Conservation (phyloP, 2,797 vertebrate genomes). For the Enteromius mattozi region DNA sequence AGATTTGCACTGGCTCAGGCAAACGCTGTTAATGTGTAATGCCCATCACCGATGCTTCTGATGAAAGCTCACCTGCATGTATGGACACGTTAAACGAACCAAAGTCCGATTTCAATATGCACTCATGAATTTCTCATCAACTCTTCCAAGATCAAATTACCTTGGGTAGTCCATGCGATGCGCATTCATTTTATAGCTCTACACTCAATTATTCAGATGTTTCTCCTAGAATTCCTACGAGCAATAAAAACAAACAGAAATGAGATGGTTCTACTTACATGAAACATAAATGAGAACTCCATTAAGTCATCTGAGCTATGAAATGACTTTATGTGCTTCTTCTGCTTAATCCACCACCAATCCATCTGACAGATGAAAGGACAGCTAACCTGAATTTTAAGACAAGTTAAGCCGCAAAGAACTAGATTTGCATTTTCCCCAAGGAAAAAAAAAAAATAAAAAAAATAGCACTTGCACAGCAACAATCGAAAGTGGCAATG, state of each 20-base stretch:
- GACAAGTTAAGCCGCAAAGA: slow-evolving; percentile 21
- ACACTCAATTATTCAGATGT: neutral
- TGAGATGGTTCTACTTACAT: neutral
- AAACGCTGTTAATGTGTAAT: neutral
- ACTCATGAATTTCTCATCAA: neutral
- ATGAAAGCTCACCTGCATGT: neutral
- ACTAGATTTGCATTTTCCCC: slow-evolving; percentile 14
- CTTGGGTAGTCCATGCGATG: neutral
- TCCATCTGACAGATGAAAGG: slow-evolving; percentile 23
- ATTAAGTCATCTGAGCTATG: slow-evolving; percentile 1
- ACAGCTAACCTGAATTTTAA: slow-evolving; percentile 26
- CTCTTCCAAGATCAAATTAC: neutral
- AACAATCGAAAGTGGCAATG: neutral
- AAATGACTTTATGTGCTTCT: slow-evolving; percentile 22
- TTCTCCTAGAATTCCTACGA: neutral
- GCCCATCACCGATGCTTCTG: neutral
- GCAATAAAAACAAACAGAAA: slow-evolving; percentile 25
- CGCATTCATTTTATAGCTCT: slow-evolving; percentile 4
- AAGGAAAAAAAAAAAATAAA: neutral
- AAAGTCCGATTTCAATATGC: neutral
- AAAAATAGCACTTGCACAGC: neutral
- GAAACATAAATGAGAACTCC: slow-evolving; percentile 12
- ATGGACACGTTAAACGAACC: slow-evolving; percentile 1
- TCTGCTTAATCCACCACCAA: slow-evolving; percentile 25
- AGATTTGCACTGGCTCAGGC: neutral